phyloP scores from a whole-genome alignment of 2,888 invertebrate species.

The Pheosia tremula region DNA sequence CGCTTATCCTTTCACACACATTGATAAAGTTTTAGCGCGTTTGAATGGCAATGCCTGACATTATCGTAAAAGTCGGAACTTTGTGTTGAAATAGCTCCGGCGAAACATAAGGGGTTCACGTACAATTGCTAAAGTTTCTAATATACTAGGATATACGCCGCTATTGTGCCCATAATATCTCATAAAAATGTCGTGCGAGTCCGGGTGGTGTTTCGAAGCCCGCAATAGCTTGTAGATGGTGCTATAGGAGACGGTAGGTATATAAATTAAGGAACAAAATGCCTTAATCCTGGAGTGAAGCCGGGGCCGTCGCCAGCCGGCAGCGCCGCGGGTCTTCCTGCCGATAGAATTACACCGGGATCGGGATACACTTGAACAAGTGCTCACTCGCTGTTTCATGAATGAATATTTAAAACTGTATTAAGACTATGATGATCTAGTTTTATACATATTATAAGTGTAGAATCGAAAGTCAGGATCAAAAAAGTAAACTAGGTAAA shows the following conservation, averaged over 20 bases:
- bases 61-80: constrained; percentile 84
- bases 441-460: no score
- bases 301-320: constrained; percentile 39
- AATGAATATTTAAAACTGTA: constrained; percentile 10
- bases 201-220: constrained; percentile 53
- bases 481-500: no score
- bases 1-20: constrained; percentile 81
- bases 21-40: constrained; percentile 83
- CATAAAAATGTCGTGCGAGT: constrained; percentile 74
- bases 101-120: constrained; percentile 83
- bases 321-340: constrained; percentile 61
- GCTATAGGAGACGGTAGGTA: not conserved
- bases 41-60: constrained; percentile 84
- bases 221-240: not conserved
- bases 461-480: no score
- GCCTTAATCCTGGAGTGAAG: constrained; percentile 72
- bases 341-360: constrained; percentile 62
- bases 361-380: constrained; percentile 51
- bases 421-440: no score
- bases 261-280: constrained; percentile 61
- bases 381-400: constrained; percentile 11
- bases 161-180: constrained; percentile 74
- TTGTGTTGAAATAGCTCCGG: constrained; percentile 77
- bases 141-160: constrained; percentile 75
- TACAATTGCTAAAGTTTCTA: constrained; percentile 82